Conservation (phyloP, 2,888 invertebrate genomes). For the Nephrotoma flavescens region DNA sequence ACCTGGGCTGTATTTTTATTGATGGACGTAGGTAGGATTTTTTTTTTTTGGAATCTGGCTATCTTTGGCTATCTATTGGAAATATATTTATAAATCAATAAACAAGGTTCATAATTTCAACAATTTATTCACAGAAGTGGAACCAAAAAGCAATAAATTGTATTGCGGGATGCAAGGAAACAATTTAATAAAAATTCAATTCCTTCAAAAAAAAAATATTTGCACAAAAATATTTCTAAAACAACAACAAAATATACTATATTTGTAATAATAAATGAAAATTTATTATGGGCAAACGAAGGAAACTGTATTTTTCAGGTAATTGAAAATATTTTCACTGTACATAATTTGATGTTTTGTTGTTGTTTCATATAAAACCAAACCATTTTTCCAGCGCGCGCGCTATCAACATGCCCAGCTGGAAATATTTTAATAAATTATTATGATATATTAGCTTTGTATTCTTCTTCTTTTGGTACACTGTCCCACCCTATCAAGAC, state of each 20-base stretch:
- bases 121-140: no score
- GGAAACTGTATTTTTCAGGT: background rate
- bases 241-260: background rate
- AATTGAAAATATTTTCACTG: background rate
- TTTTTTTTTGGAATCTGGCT: no score
- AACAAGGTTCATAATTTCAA: no score
- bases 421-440: background rate
- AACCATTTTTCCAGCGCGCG: background rate
- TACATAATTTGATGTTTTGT: background rate
- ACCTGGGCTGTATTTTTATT: no score
- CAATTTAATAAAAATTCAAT: background rate
- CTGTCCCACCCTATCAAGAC: background rate
- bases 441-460: background rate
- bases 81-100: no score
- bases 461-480: background rate
- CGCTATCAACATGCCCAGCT: background rate
- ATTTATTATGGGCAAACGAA: background rate
- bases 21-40: no score
- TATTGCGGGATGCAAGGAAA: background rate
- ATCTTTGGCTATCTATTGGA: no score
- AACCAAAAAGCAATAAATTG: no score
- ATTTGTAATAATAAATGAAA: background rate
- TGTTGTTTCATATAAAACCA: background rate
- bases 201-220: background rate
- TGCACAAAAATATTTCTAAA: background rate